A percentile compares a stretch with the other conserved stretches of the same genome.
Conservation (phyloP, 2,888 invertebrate species). For the Archips xylosteana region DNA sequence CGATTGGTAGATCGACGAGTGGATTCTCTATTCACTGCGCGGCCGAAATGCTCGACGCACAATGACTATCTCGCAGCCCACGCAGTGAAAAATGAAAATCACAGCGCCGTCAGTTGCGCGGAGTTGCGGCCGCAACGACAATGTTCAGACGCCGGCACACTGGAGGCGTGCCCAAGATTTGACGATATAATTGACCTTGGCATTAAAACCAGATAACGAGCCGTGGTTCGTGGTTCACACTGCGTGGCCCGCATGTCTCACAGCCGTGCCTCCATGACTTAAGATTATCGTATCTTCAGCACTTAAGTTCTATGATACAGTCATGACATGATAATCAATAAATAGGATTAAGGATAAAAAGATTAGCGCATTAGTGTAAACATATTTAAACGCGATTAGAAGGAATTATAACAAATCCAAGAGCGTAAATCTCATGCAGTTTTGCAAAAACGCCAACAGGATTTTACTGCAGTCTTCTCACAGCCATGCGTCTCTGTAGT, state of each 20-base stretch:
- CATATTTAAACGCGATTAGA: slow-evolving; percentile 11
- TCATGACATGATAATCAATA: background rate
- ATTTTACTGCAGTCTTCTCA: background rate
- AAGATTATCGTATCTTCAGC: background rate
- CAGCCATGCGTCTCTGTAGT: slow-evolving; percentile 9
- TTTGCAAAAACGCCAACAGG: background rate
- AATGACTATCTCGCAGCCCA: too few relatives aligned
- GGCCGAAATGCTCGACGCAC: too few relatives aligned
- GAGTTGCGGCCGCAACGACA: background rate
- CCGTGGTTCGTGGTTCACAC: background rate
- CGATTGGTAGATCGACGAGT: too few relatives aligned
- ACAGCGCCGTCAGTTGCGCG: too few relatives aligned
- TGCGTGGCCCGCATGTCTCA: background rate
- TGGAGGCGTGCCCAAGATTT: background rate
- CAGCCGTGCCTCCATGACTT: background rate
- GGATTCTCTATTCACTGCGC: too few relatives aligned
- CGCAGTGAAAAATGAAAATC: too few relatives aligned
- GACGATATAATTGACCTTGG: background rate
- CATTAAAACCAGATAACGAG: background rate
- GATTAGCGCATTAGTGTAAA: background rate
- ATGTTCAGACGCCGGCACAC: background rate
- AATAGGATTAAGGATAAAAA: background rate
- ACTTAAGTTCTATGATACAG: background rate
- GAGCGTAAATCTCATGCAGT: background rate
- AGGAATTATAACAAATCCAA: slow-evolving; percentile 10